Conservation (phyloP, 1,140 invertebrate species). For the Bathynomus jamesi region DNA sequence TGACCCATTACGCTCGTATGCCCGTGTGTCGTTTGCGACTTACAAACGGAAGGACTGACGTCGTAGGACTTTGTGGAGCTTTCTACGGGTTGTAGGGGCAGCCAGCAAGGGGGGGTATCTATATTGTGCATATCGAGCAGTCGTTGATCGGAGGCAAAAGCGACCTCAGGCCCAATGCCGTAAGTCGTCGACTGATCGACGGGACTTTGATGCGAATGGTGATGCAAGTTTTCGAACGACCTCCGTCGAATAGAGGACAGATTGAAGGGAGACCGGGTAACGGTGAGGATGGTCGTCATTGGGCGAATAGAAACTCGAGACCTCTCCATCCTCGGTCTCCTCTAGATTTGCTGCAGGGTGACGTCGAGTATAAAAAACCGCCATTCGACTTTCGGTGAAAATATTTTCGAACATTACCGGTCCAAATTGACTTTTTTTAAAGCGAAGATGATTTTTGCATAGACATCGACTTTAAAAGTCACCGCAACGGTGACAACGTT, state of each 20-base stretch:
- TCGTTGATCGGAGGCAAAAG: not conserved
- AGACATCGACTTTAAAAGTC: no score
- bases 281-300: slow-evolving; percentile 16
- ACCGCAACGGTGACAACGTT: no score
- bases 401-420: not conserved
- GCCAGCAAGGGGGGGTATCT: not conserved
- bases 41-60: not conserved
- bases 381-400: not conserved
- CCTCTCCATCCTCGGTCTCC: not conserved
- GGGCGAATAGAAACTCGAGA: not conserved
- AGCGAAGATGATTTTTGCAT: no score
- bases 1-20: not conserved
- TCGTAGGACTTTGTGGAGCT: not conserved
- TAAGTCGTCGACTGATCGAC: no score
- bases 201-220: no score
- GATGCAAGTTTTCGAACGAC: not conserved
- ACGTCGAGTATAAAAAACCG: not conserved
- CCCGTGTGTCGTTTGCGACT: not conserved
- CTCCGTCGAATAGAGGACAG: not conserved
- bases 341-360: not conserved
- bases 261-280: slow-evolving; percentile 9
- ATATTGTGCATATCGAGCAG: not conserved
- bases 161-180: not conserved
- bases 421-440: no score
- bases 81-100: not conserved